Evolutionary conservation across 2,797 vertebrate species (phyloP).

Genomic region (Balearica regulorum): DNA sequence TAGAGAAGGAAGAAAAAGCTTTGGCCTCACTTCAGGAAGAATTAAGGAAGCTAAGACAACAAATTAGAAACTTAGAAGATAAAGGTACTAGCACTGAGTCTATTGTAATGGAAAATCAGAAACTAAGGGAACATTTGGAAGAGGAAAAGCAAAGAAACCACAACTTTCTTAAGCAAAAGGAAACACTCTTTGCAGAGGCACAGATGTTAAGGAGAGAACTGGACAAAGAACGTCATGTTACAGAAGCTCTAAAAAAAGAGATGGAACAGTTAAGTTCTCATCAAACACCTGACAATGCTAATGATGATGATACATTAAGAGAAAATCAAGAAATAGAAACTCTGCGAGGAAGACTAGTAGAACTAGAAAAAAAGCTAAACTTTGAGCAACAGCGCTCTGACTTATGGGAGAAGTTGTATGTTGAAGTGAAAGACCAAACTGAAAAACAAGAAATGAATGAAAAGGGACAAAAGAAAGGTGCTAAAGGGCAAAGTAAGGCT

Average conservation of each 20-base stretch:
- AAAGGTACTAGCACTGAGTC: constrained; percentile 74
- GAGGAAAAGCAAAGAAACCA: constrained; percentile 80
- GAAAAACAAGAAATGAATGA: constrained; percentile 79
- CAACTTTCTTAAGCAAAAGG: constrained; percentile 81
- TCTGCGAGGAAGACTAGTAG: constrained; percentile 79
- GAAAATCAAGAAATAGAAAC: constrained; percentile 73
- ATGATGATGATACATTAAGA: neutral
- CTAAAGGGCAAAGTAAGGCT: constrained; percentile 63
- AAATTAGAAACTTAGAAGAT: constrained; percentile 83
- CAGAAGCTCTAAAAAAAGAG: constrained; percentile 79
- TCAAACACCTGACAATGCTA: constrained; percentile 14
- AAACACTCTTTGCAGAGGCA: constrained; percentile 80
- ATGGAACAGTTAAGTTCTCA: constrained; percentile 73
- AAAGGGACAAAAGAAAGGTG: constrained; percentile 46
- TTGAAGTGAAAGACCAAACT: constrained; percentile 86
- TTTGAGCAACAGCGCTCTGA: constrained; percentile 97
- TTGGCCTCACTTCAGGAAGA: constrained; percentile 84
- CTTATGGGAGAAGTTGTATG: constrained; percentile 94
- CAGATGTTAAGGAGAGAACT: constrained; percentile 83
- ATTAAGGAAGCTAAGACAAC: constrained; percentile 80
- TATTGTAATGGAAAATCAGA: constrained; percentile 85
- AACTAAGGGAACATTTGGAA: constrained; percentile 85
- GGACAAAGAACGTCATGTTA: constrained; percentile 79
- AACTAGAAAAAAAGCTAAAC: constrained; percentile 87
- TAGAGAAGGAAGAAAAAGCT: constrained; percentile 84